Conservation (phyloP, 2,888 invertebrate species). For the Strigamia crassipes region DNA sequence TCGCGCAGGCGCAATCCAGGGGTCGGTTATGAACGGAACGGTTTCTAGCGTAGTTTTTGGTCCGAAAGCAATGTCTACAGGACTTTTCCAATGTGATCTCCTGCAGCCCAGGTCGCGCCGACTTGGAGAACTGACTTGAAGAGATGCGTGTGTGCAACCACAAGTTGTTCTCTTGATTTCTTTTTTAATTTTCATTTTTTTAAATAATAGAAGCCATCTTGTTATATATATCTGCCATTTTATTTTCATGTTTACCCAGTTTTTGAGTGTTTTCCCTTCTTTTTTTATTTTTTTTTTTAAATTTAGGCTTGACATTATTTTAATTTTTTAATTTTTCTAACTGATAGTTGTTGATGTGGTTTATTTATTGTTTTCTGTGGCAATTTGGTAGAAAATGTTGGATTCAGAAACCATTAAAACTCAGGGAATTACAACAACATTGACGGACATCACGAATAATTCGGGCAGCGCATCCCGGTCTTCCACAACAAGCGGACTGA, state of each 20-base stretch:
- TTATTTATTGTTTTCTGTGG: slow-evolving; percentile 37
- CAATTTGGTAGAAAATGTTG: slow-evolving; percentile 34
- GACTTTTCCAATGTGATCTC: slow-evolving; percentile 25
- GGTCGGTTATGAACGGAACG: slow-evolving; percentile 45
- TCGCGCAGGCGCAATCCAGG: slow-evolving; percentile 67
- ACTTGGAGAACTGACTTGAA: background rate
- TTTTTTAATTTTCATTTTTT: background rate
- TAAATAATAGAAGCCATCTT: slow-evolving; percentile 14
- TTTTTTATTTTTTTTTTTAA: background rate
- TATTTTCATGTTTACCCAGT: background rate
- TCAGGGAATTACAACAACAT: slow-evolving; percentile 32
- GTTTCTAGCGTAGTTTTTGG: background rate
- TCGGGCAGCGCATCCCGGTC: background rate
- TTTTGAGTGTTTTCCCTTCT: background rate
- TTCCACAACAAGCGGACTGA: background rate
- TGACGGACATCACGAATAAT: background rate
- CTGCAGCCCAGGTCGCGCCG: background rate
- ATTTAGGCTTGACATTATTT: background rate
- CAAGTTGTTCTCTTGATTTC: background rate
- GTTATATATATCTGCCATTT: slow-evolving; percentile 28
- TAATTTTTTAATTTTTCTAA: too few relatives aligned
- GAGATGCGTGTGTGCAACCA: background rate
- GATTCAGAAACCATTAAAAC: slow-evolving; percentile 28
- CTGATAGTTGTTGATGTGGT: slow-evolving; percentile 20
- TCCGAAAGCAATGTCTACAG: background rate